Evolutionary conservation across 2,797 vertebrate genomes (phyloP).

Genomic region (Channallabes apus): DNA sequence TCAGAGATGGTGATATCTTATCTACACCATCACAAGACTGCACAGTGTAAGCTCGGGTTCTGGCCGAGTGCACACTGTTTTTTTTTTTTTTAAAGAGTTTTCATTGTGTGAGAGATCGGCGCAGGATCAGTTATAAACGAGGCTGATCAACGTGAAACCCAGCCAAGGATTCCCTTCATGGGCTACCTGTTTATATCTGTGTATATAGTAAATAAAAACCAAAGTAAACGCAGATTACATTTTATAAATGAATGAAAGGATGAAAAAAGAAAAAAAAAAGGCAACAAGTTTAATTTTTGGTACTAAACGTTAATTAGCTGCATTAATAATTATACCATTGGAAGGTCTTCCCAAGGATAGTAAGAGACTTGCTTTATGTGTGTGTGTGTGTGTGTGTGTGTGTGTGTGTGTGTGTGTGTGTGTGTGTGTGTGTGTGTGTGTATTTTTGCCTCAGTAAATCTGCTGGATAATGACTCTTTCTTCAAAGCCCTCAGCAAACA

Average conservation of each 20-base stretch:
- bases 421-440: constrained; percentile 1
- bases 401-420: constrained; percentile 6
- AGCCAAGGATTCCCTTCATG: too few species aligned
- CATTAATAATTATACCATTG: not conserved
- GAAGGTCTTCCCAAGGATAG: not conserved
- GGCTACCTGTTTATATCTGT: too few species aligned
- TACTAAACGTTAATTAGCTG: not conserved
- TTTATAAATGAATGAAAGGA: too few species aligned
- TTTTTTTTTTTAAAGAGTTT: too few species aligned
- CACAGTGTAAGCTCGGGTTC: not conserved
- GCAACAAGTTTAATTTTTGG: not conserved
- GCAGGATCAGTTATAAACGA: too few species aligned
- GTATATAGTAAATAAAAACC: too few species aligned
- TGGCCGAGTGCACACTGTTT: too few species aligned
- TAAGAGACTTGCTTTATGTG: not conserved
- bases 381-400: not conserved
- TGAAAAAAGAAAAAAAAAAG: not conserved
- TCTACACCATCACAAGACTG: not conserved
- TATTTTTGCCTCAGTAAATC: not conserved
- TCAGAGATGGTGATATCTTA: not conserved
- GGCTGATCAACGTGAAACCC: too few species aligned
- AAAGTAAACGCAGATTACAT: too few species aligned
- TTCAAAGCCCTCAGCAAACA: constrained; percentile 22
- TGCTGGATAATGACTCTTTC: constrained; percentile 21
- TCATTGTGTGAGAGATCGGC: too few species aligned